Percentiles rank a stretch among this genome's conserved stretches.
phyloP scores from a whole-genome alignment of 2,888 invertebrate genomes.

The Brenthis hecate region DNA sequence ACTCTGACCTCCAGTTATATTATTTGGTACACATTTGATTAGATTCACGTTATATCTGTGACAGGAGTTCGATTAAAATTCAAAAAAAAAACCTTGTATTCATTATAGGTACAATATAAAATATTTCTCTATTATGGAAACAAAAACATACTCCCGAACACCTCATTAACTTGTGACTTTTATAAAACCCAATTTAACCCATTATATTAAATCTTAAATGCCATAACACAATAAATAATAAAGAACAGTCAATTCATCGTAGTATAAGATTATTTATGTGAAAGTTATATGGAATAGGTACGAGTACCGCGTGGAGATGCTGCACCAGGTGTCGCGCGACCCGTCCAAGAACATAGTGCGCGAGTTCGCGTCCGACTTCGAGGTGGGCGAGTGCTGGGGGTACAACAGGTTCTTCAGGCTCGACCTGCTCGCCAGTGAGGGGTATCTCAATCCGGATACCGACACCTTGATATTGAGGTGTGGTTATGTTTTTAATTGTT shows the following conservation, averaged over 20 bases:
- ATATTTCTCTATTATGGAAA: too few relatives aligned
- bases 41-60: background rate
- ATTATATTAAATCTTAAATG: too few relatives aligned
- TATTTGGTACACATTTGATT: background rate
- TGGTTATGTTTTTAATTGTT: conserved; percentile 6
- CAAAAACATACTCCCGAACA: too few relatives aligned
- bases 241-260: background rate
- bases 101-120: too few relatives aligned
- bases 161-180: too few relatives aligned
- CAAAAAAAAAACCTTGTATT: background rate
- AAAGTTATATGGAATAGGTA: conserved; percentile 79
- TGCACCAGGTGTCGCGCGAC: conserved; percentile 93
- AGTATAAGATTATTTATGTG: background rate
- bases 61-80: background rate
- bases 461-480: conserved; percentile 92
- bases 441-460: conserved; percentile 91
- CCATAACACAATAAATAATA: too few relatives aligned
- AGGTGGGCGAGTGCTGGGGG: conserved; percentile 98
- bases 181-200: too few relatives aligned
- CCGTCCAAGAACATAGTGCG: conserved; percentile 93
- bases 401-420: conserved; percentile 96
- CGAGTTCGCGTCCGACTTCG: conserved; percentile 97
- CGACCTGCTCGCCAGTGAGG: conserved; percentile 94
- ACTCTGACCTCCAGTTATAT: background rate
- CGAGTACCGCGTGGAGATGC: conserved; percentile 97